These are phyloP conservation scores for Dallia pectoralis DNA, from an alignment of 2,797 vertebrate species.

Conservation along the genomic window DNA sequence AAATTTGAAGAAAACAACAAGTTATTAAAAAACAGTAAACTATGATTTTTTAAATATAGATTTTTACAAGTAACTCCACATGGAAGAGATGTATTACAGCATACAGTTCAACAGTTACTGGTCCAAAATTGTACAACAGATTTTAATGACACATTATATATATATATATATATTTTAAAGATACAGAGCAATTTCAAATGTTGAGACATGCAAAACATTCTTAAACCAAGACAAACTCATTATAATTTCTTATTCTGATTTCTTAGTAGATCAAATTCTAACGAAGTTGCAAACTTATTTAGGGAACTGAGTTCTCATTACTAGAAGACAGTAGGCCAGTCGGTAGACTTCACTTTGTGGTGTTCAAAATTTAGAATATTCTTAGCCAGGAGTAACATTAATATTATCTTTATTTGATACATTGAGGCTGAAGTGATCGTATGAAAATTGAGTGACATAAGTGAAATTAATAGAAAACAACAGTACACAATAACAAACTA, in stretches of 20 bases:
- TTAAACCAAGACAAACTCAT: not conserved
- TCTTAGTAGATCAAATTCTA: not conserved
- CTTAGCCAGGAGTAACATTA: no score
- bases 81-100: not conserved
- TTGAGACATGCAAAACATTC: not conserved
- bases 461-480: slow-evolving; percentile 1
- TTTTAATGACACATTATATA: not conserved
- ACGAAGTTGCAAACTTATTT: not conserved
- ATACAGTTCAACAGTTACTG: not conserved
- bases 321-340: not conserved
- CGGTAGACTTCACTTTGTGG: no score
- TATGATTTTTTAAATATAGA: not conserved
- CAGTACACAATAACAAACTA: not conserved
- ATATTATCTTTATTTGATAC: no score
- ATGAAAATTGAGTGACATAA: not conserved
- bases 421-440: not conserved
- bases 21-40: not conserved
- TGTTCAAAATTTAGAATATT: no score
- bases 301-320: not conserved
- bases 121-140: not conserved
- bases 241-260: not conserved
- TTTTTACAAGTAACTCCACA: not conserved
- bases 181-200: not conserved
- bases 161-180: not conserved
- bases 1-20: not conserved